A percentile compares a stretch with the other conserved stretches of the same genome.
These are phyloP conservation scores for Pipistrellus pipistrellus DNA, from an alignment of 2,797 vertebrate genomes.

Conservation along the genomic window DNA sequence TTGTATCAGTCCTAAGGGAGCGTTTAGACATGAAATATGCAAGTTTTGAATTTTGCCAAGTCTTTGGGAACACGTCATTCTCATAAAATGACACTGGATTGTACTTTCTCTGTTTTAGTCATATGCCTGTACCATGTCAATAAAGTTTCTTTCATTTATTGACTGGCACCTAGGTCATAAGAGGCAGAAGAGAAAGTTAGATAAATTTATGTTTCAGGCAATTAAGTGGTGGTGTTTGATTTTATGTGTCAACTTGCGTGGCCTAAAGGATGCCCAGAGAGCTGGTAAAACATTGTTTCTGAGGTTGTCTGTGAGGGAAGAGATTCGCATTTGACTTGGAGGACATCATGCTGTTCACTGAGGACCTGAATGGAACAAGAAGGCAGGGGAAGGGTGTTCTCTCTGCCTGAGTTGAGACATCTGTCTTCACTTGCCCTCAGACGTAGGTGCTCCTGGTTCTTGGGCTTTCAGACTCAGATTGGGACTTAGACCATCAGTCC, in stretches of 20 bases:
- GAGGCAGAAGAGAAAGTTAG: conserved; percentile 38
- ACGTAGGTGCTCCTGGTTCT: background rate
- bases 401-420: background rate
- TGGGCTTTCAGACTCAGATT: background rate
- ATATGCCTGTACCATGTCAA: background rate
- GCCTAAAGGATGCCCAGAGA: background rate
- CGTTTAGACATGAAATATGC: conserved; percentile 52
- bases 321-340: background rate
- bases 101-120: conserved; percentile 3
- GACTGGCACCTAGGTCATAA: background rate
- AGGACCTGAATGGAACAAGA: background rate
- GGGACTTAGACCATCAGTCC: background rate
- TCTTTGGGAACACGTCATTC: conserved; percentile 35
- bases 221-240: background rate
- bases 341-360: background rate
- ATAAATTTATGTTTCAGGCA: conserved; percentile 35
- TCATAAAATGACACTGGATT: conserved; percentile 1
- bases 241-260: background rate
- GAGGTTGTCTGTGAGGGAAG: background rate
- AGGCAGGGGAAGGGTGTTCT: background rate
- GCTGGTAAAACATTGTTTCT: background rate
- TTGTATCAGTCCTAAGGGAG: conserved; percentile 45
- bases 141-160: conserved; percentile 24
- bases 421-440: background rate
- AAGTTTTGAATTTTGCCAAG: conserved; percentile 51